Conservation (phyloP, 2,797 vertebrate genomes). For the Lacerta viridis region DNA sequence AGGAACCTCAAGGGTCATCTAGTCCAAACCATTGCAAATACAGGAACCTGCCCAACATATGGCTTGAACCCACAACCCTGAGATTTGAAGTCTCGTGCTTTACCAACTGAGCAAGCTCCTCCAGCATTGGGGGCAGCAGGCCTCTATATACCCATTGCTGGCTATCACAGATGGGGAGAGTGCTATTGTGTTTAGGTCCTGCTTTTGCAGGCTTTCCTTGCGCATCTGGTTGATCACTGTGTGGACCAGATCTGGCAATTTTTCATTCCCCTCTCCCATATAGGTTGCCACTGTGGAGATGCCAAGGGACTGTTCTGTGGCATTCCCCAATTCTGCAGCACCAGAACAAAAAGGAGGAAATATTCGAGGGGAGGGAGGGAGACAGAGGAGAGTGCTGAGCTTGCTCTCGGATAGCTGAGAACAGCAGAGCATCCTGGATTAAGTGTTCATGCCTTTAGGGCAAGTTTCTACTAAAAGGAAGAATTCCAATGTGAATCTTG, state of each 20-base stretch:
- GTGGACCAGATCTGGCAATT: not conserved
- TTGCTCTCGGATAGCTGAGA: not conserved
- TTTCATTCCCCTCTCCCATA: not conserved
- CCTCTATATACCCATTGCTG: too few species aligned
- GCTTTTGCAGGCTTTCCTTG: too few species aligned
- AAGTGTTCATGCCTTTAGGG: conserved; percentile 25
- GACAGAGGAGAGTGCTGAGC: not conserved
- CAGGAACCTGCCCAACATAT: too few species aligned
- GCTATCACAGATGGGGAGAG: too few species aligned
- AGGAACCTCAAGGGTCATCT: too few species aligned
- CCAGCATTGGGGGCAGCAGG: too few species aligned
- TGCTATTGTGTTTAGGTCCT: too few species aligned
- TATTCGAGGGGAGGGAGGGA: not conserved
- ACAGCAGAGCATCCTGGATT: conserved; percentile 14
- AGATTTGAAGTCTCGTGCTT: too few species aligned
- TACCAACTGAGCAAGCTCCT: too few species aligned
- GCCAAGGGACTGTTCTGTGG: not conserved
- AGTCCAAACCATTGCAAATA: too few species aligned
- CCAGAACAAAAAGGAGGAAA: not conserved
- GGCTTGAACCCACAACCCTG: too few species aligned
- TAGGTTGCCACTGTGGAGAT: not conserved
- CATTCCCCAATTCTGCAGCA: not conserved
- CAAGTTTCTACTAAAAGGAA: not conserved
- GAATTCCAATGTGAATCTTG: not conserved
- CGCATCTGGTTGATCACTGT: too few species aligned